Conservation (phyloP, 1,140 invertebrate genomes). For the Cydia strobilella region DNA sequence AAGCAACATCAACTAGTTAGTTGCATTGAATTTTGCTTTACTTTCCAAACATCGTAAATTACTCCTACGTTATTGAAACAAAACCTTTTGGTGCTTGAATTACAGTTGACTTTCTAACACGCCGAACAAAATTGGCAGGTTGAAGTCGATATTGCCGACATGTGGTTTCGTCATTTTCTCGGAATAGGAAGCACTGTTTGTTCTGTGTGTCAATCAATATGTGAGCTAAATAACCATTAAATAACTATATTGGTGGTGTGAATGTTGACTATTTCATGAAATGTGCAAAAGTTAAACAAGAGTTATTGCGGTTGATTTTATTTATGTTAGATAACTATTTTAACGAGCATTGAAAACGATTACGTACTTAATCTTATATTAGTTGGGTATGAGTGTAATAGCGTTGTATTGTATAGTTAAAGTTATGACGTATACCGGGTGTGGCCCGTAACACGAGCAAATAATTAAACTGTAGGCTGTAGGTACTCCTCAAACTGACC, state of each 20-base stretch:
- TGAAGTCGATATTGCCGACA: not conserved
- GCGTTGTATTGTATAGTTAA: too few relatives aligned
- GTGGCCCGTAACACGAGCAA: too few relatives aligned
- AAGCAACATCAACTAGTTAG: too few relatives aligned
- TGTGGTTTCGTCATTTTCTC: slow-evolving; percentile 38
- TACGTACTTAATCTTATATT: too few relatives aligned
- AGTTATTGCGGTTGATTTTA: too few relatives aligned
- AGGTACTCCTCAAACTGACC: too few relatives aligned
- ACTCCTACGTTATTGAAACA: not conserved
- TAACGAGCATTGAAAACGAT: too few relatives aligned
- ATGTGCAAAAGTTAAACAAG: too few relatives aligned
- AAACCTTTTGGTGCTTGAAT: not conserved
- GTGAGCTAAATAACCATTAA: slow-evolving; percentile 44
- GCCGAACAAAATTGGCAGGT: not conserved
- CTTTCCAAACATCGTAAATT: not conserved
- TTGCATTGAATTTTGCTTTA: not conserved
- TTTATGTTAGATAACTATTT: too few relatives aligned
- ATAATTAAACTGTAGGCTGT: too few relatives aligned
- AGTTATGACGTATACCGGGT: too few relatives aligned
- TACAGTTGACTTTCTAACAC: not conserved
- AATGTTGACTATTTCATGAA: slow-evolving; percentile 31
- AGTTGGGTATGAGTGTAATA: too few relatives aligned
- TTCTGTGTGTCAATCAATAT: slow-evolving; percentile 48
- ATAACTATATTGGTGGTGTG: slow-evolving; percentile 42
- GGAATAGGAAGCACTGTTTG: slow-evolving; percentile 44